Conservation (phyloP, 2,113 vertebrate genomes). For the Pterocles orientalis region DNA sequence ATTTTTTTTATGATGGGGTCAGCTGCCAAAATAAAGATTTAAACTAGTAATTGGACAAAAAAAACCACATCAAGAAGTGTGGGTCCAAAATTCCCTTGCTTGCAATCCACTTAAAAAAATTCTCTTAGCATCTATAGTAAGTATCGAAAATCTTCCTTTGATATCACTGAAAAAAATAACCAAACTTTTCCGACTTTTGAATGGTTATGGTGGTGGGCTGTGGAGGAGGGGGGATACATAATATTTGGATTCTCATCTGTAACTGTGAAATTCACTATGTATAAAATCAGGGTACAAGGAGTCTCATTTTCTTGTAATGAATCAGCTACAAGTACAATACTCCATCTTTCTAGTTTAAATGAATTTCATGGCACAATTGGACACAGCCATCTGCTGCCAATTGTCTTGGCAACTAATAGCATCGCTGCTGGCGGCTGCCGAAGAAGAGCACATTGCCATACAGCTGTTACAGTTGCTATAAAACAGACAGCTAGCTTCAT, state of each 20-base stretch:
- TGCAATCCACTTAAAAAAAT: background rate
- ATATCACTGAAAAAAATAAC: background rate
- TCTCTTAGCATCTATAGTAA: background rate
- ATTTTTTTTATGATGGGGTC: background rate
- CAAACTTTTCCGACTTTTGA: background rate
- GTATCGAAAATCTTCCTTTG: background rate
- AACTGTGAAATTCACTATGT: background rate
- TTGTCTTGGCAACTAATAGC: conserved; percentile 59
- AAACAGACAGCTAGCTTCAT: background rate
- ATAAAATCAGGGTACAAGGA: background rate
- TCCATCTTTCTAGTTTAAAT: conserved; percentile 28
- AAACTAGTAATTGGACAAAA: background rate
- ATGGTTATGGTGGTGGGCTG: background rate
- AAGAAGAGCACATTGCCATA: conserved; percentile 28
- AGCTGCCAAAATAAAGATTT: background rate
- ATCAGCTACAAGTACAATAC: conserved; percentile 18
- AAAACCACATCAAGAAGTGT: background rate
- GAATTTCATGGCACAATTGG: conserved; percentile 49
- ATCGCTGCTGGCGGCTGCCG: conserved; percentile 25
- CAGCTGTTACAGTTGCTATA: conserved; percentile 31
- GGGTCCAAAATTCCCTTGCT: background rate
- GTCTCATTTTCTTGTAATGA: conserved; percentile 3
- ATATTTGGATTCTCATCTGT: background rate
- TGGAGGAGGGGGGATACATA: background rate
- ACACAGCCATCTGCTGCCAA: conserved; percentile 64